phyloP scores from a whole-genome alignment of 2,113 vertebrate species.

The Larimichthys crocea region DNA sequence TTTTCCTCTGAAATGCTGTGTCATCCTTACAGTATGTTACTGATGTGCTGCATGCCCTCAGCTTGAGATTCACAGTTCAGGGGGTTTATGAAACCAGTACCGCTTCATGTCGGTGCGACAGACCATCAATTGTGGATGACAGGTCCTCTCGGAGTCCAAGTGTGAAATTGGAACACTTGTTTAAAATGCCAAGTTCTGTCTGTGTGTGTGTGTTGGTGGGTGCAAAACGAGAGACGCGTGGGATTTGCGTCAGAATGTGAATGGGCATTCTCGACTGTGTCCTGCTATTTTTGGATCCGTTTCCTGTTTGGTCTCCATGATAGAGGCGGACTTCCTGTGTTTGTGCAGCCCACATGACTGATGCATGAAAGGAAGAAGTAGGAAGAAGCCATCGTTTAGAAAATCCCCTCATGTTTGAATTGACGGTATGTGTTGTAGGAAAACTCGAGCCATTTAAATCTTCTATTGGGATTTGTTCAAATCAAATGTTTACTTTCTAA shows the following conservation, averaged over 20 bases:
- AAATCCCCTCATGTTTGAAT: constrained; percentile 26
- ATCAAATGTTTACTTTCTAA: neutral
- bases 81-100: constrained; percentile 43
- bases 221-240: neutral
- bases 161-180: constrained; percentile 66
- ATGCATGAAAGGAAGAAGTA: neutral
- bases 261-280: neutral
- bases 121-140: constrained; percentile 43
- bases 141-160: constrained; percentile 38
- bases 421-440: neutral
- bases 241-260: constrained; percentile 32
- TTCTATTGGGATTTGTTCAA: neutral
- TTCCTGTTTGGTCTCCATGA: constrained; percentile 60
- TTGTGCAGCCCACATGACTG: constrained; percentile 29
- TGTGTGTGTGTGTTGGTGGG: neutral
- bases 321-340: constrained; percentile 51
- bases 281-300: constrained; percentile 57
- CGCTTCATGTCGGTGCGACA: constrained; percentile 1
- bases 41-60: constrained; percentile 26
- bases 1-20: constrained; percentile 12
- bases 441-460: neutral
- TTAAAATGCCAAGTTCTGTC: constrained; percentile 52
- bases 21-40: constrained; percentile 21
- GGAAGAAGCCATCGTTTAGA: constrained; percentile 12
- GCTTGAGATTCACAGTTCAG: constrained; percentile 45